Evolutionary conservation across 2,888 invertebrate genomes (phyloP).

Genomic region (Drosophila pegasa): DNA sequence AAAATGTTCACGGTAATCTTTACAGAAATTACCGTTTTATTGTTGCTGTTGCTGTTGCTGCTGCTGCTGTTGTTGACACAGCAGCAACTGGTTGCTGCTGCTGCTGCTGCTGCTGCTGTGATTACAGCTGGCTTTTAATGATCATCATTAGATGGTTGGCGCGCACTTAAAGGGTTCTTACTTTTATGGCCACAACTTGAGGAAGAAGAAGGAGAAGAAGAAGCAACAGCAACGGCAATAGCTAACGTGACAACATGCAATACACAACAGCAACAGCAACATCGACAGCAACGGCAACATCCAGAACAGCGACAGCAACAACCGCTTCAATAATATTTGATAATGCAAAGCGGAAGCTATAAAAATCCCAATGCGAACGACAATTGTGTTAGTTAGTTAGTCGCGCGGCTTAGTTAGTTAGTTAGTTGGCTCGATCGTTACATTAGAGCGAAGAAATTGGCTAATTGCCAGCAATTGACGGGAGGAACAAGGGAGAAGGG

Average conservation of each 20-base stretch:
- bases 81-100: constrained; percentile 51
- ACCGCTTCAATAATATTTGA: constrained; percentile 72
- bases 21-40: constrained; percentile 71
- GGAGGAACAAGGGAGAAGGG: neutral
- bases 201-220: constrained; percentile 17
- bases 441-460: constrained; percentile 45
- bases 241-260: constrained; percentile 60
- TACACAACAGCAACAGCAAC: constrained; percentile 30
- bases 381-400: constrained; percentile 51
- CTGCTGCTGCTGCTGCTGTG: constrained; percentile 42
- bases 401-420: constrained; percentile 3
- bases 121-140: constrained; percentile 72
- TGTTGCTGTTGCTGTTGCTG: constrained; percentile 23
- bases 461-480: constrained; percentile 56
- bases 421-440: constrained; percentile 12
- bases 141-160: constrained; percentile 74
- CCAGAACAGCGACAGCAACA: constrained; percentile 25
- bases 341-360: constrained; percentile 78
- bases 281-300: constrained; percentile 9
- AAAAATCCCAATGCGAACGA: constrained; percentile 55
- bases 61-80: constrained; percentile 67
- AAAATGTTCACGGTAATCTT: constrained; percentile 72
- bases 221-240: constrained; percentile 8
- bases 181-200: constrained; percentile 23
- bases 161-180: constrained; percentile 67